Evolutionary conservation across 2,797 vertebrate species (phyloP).

Genomic region (Clarias fuscus): DNA sequence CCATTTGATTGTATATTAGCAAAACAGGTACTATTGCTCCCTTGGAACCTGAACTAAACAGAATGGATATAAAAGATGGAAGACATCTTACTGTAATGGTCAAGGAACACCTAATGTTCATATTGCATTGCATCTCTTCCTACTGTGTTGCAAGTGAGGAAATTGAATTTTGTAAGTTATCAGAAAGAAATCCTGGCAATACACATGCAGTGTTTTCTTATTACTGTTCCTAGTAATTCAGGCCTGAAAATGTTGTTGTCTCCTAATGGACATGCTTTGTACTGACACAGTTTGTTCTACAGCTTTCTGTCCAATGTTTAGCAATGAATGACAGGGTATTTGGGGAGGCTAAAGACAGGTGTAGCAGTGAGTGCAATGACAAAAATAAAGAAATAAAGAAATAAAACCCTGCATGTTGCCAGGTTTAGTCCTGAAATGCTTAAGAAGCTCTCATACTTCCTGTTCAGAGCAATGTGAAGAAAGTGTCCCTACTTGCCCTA

Average conservation of each 20-base stretch:
- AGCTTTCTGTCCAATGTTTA: not conserved
- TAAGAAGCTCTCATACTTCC: conserved; percentile 10
- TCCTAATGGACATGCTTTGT: not conserved
- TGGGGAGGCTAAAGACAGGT: not conserved
- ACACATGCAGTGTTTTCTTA: not conserved
- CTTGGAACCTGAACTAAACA: not conserved
- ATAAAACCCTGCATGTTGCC: not conserved
- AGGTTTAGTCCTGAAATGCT: not conserved
- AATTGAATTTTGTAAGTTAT: not conserved
- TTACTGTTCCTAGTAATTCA: too few species aligned
- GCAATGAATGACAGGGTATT: not conserved
- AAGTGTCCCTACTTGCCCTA: conserved; percentile 60
- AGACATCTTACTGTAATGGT: too few species aligned
- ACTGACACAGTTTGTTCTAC: not conserved
- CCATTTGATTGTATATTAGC: not conserved
- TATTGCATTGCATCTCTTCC: too few species aligned
- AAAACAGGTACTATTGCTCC: not conserved
- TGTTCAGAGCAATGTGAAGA: conserved; percentile 55
- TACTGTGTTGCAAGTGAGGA: not conserved
- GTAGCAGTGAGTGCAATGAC: not conserved
- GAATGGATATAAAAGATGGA: not conserved
- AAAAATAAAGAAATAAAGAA: not conserved
- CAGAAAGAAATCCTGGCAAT: not conserved
- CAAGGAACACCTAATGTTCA: not conserved
- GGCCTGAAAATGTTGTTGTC: not conserved